These are phyloP conservation scores for Tangara arthus DNA, from an alignment of 2,797 vertebrate genomes.

Conservation along the genomic window DNA sequence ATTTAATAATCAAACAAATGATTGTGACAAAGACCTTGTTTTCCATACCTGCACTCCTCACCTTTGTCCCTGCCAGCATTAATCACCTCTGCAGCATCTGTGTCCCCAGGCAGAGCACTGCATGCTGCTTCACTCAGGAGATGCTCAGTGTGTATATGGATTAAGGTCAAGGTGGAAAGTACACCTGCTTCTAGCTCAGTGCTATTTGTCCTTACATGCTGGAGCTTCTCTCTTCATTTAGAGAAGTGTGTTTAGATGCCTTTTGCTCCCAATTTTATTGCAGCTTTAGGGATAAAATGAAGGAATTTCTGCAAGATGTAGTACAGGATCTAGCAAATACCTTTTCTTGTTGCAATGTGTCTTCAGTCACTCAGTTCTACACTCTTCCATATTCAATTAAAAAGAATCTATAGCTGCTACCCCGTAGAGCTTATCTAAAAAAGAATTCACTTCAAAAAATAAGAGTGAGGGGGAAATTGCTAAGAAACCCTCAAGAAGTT, in stretches of 20 bases:
- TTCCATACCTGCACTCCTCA: background rate
- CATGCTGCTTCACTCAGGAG: background rate
- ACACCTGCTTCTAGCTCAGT: background rate
- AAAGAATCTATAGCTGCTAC: background rate
- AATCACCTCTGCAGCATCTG: background rate
- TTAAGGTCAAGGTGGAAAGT: constrained; percentile 25
- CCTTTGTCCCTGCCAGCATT: background rate
- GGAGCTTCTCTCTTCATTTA: background rate
- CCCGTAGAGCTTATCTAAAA: background rate
- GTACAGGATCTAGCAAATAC: background rate
- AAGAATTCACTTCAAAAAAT: background rate
- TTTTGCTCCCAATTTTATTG: background rate
- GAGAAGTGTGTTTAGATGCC: background rate
- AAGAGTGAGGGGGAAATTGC: background rate
- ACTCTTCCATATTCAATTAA: background rate
- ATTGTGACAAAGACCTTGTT: background rate
- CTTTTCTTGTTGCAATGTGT: background rate
- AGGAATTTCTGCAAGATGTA: background rate
- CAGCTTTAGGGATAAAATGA: background rate
- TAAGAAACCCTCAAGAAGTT: background rate
- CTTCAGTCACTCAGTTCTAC: background rate
- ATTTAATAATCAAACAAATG: background rate
- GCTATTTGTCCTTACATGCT: background rate
- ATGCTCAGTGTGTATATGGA: background rate
- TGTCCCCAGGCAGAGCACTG: background rate